A percentile compares a stretch with the other conserved stretches of the same genome.
These are phyloP conservation scores for Hipposideros larvatus DNA, from an alignment of 2,797 vertebrate genomes.

Conservation along the genomic window DNA sequence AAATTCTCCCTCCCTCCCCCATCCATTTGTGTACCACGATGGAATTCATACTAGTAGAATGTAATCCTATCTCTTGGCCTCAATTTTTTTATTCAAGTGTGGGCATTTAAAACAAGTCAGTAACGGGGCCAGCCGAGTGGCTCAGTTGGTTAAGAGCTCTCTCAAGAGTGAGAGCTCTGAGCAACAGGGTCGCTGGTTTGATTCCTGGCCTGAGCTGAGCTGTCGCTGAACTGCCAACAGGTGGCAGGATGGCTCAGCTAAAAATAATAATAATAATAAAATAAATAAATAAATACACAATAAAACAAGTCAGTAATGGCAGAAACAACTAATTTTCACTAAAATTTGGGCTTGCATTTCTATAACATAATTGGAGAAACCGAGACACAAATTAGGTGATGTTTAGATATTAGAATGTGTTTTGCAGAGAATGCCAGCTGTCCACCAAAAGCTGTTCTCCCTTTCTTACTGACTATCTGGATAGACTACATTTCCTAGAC, in stretches of 20 bases:
- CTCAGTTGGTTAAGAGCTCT: too few relatives aligned
- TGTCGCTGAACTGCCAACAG: too few relatives aligned
- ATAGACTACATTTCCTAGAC: background rate
- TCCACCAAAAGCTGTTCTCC: background rate
- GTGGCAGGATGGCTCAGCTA: too few relatives aligned
- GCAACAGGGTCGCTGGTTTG: too few relatives aligned
- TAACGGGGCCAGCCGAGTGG: background rate
- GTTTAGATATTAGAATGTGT: background rate
- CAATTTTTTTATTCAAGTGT: background rate
- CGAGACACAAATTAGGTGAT: background rate
- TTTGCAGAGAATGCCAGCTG: background rate
- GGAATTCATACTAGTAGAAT: background rate
- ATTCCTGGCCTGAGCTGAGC: too few relatives aligned
- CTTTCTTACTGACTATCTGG: background rate
- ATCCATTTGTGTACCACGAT: background rate
- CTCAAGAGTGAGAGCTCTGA: too few relatives aligned
- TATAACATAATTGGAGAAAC: background rate
- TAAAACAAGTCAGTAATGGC: background rate
- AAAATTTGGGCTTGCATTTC: background rate
- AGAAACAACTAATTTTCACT: background rate
- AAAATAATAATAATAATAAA: too few relatives aligned
- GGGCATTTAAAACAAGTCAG: background rate
- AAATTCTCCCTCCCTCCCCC: background rate
- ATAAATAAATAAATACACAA: too few relatives aligned
- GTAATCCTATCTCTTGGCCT: background rate